Evolutionary conservation across 1,140 invertebrate genomes (phyloP).

Genomic region (Oryzaephilus surinamensis): DNA sequence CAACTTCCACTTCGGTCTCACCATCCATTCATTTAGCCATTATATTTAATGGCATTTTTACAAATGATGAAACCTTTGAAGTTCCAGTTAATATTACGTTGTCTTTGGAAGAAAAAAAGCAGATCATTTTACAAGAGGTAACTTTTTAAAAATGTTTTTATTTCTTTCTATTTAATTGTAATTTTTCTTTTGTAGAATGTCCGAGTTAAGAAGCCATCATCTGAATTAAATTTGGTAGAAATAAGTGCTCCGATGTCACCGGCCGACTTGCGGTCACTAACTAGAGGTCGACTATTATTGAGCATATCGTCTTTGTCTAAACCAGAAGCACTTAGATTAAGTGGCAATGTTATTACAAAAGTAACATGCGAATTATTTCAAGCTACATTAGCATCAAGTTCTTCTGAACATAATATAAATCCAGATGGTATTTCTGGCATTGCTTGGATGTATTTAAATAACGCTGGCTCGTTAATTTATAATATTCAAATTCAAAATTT

Average conservation of each 20-base stretch:
- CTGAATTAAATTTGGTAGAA: conserved; percentile 63
- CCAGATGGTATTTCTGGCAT: conserved; percentile 43
- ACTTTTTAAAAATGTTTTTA: neutral
- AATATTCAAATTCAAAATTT: conserved; percentile 51
- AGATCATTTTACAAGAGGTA: conserved; percentile 63
- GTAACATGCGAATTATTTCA: conserved; percentile 74
- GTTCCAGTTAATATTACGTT: conserved; percentile 59
- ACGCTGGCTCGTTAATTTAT: conserved; percentile 61
- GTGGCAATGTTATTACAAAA: conserved; percentile 55
- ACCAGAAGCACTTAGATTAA: conserved; percentile 47
- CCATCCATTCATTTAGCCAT: conserved; percentile 71
- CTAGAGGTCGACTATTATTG: conserved; percentile 56
- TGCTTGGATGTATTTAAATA: conserved; percentile 70
- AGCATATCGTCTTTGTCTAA: conserved; percentile 53
- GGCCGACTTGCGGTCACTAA: conserved; percentile 57
- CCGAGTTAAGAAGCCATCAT: conserved; percentile 55
- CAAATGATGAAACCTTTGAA: conserved; percentile 50
- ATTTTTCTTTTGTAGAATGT: conserved; percentile 17
- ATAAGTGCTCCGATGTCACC: conserved; percentile 59
- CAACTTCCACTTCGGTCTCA: conserved; percentile 59
- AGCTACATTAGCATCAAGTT: conserved; percentile 43
- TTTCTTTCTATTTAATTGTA: neutral
- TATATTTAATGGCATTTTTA: conserved; percentile 72
- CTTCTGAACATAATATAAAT: conserved; percentile 37
- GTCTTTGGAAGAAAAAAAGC: conserved; percentile 55